Evolutionary conservation across 2,888 invertebrate genomes (phyloP).

Genomic region (Cantharis flavilabris): DNA sequence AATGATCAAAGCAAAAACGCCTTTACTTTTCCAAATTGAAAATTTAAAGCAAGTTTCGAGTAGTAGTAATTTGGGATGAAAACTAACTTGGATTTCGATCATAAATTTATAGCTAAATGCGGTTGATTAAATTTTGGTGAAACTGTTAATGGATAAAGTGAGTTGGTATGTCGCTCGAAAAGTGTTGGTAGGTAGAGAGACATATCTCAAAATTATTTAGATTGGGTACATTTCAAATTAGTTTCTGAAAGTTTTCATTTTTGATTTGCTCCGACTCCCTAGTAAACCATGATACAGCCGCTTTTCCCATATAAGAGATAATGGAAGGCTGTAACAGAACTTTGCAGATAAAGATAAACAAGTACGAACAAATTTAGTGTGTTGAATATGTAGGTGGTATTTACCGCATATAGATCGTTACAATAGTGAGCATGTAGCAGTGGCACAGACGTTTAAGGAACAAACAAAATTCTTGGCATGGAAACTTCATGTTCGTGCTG

Average conservation of each 20-base stretch:
- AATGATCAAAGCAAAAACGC: background rate
- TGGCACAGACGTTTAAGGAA: conserved; percentile 18
- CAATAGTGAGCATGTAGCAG: conserved; percentile 3
- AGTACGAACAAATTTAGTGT: conserved; percentile 1
- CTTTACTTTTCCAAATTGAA: background rate
- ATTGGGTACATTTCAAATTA: background rate
- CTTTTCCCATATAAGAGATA: background rate
- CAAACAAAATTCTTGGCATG: conserved; percentile 20
- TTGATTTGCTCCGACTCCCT: background rate
- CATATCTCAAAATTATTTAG: background rate
- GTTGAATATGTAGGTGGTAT: conserved; percentile 3
- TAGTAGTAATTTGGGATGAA: background rate
- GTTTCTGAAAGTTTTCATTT: background rate
- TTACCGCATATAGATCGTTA: conserved; percentile 3
- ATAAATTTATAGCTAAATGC: background rate
- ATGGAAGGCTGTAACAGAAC: background rate
- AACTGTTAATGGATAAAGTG: background rate
- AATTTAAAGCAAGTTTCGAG: background rate
- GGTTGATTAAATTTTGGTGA: background rate
- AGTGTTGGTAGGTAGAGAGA: background rate
- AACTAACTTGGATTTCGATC: background rate
- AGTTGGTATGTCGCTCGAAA: background rate
- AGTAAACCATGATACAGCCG: conserved; percentile 4
- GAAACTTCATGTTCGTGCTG: conserved; percentile 20
- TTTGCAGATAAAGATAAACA: background rate